Conservation (phyloP, 2,113 vertebrate species). For the Brachyhypopomus occidentalis region DNA sequence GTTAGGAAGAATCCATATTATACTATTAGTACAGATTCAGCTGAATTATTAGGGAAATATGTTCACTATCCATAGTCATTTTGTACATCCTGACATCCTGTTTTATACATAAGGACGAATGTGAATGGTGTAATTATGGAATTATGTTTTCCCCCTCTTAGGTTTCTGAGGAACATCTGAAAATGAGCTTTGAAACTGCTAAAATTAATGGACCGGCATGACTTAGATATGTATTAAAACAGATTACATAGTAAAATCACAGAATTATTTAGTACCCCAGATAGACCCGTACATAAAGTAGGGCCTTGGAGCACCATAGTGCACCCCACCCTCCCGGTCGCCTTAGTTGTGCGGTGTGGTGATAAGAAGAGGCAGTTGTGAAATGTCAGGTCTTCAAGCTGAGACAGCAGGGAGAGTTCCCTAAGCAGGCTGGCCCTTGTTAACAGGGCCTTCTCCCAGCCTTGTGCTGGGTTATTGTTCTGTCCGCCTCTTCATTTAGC, state of each 20-base stretch:
- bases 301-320: neutral
- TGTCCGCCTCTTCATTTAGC: slow-evolving; percentile 72
- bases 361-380: slow-evolving; percentile 53
- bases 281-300: slow-evolving; percentile 24
- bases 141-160: slow-evolving; percentile 8
- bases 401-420: slow-evolving; percentile 56
- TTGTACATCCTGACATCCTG: neutral
- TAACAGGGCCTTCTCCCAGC: slow-evolving; percentile 64
- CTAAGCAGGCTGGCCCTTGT: slow-evolving; percentile 58
- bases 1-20: neutral
- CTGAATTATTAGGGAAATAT: neutral
- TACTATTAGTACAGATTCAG: neutral
- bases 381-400: slow-evolving; percentile 60
- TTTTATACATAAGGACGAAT: neutral
- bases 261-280: slow-evolving; percentile 16
- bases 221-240: slow-evolving; percentile 39
- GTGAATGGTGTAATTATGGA: neutral
- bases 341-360: slow-evolving; percentile 42
- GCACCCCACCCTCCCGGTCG: neutral
- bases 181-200: slow-evolving; percentile 20
- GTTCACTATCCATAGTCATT: neutral
- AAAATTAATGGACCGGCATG: slow-evolving; percentile 21
- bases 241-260: slow-evolving; percentile 31
- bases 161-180: slow-evolving; percentile 9
- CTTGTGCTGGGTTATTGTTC: slow-evolving; percentile 69